Base-by-base conservation (phyloP, 2,113 vertebrate species). In the Thalassarche chlororhynchos region DNA sequence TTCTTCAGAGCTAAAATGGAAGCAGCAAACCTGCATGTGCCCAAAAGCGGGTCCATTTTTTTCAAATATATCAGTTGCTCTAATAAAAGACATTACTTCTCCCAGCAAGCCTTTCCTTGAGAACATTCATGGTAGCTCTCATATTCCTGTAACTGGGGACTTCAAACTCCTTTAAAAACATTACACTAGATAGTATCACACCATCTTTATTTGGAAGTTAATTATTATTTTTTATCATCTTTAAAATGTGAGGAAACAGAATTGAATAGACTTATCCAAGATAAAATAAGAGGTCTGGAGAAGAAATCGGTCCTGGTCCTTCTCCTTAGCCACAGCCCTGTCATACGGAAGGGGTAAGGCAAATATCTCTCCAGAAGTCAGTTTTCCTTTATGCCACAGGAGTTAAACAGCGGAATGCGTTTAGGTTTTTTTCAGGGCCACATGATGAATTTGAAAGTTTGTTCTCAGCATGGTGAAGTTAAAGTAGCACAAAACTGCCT, bases 21-120 rank as follows among this genome's bases (percentile, higher is more conserved):
- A 97, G 79, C 49, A 90, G 62, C 78, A 88, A 95, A 91, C n/a
- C 82, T 93, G 49, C 66, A 11, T 29, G 34, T 90, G 78, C 87
- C 71, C 92, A 69, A 92, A 93, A 94, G 54, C 38, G 26, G 58
- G 71, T 80, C 84, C 81, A 34, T 90, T 83, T 87, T 91, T 75
- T 87, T 93, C 54, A 83, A 88, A 85, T 88, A 15, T 47, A 87
- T 46, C 71, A 49, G 40, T 38, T 97, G 78, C 97, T 97, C 92
- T 94, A 95, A 97, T 96, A 96, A 97, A 91, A 94, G 78, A 51
- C 90, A 91, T 90, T 96, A 90, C 82, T 80, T 88, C 75, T 75
- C 58, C 90, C 57, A 88, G 87, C 46, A 95, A 97, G 49, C 49
- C 62, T 64, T 91, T 96, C 78, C 54, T 85, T 97, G 44, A 87